phyloP scores from a whole-genome alignment of 2,113 vertebrate species.

The Planiliza haematocheilus region DNA sequence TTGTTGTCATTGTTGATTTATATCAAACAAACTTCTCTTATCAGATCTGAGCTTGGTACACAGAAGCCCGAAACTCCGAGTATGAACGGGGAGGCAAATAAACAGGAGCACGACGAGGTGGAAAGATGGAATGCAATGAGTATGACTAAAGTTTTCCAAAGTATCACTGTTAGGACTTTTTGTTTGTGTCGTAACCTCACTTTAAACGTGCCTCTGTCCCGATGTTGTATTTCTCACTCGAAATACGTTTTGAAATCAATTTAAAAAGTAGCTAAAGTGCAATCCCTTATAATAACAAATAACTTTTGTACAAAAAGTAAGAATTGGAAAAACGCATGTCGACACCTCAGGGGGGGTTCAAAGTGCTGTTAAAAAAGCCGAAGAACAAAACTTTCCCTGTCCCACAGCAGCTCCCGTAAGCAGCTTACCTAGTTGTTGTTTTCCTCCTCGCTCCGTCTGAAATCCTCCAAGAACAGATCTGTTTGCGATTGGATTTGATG shows the following conservation, averaged over 20 bases:
- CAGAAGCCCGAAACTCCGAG: conserved; percentile 42
- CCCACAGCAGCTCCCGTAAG: neutral
- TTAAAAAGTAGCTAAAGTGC: neutral
- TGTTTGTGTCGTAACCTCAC: too few species aligned
- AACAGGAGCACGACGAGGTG: neutral
- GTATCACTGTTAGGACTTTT: too few species aligned
- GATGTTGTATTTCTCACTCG: neutral
- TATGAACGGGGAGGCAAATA: conserved; percentile 34
- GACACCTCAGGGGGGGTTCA: neutral
- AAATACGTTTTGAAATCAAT: too few species aligned
- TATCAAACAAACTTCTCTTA: conserved; percentile 65
- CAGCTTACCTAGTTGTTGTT: conserved; percentile 41
- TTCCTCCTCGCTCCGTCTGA: neutral
- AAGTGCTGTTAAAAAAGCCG: neutral
- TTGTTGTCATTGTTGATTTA: conserved; percentile 67
- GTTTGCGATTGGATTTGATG: neutral
- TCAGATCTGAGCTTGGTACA: conserved; percentile 44
- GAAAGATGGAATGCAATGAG: conserved; percentile 7
- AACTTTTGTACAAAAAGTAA: neutral
- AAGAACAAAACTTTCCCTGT: neutral
- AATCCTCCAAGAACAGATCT: neutral
- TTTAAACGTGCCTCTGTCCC: too few species aligned
- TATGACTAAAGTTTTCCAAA: neutral
- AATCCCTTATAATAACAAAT: neutral
- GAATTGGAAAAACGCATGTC: neutral